phyloP scores from a whole-genome alignment of 2,113 vertebrate genomes.

The Symphodus melops region DNA sequence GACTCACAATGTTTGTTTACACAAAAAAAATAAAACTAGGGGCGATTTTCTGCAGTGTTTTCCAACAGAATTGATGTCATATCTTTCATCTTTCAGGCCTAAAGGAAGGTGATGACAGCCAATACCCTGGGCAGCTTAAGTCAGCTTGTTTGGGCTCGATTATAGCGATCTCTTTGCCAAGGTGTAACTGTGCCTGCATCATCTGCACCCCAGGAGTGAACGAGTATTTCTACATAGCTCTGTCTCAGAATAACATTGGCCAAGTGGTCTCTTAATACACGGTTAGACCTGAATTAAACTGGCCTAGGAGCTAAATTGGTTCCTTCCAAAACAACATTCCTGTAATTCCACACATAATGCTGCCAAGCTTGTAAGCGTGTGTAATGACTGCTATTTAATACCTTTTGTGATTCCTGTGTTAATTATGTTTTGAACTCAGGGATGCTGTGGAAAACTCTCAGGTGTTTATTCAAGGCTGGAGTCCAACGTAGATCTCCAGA shows the following conservation, averaged over 20 bases:
- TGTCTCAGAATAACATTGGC: conserved; percentile 9
- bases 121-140: conserved; percentile 13
- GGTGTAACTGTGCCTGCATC: conserved; percentile 25
- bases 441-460: conserved; percentile 36
- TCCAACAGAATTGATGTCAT: neutral
- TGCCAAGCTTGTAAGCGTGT: conserved; percentile 22
- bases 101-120: conserved; percentile 1
- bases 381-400: conserved; percentile 41
- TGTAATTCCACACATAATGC: conserved; percentile 43
- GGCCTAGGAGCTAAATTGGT: conserved; percentile 21
- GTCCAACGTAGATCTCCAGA: conserved; percentile 21
- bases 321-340: conserved; percentile 72
- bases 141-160: conserved; percentile 39
- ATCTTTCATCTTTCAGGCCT: conserved; percentile 12
- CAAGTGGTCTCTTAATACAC: conserved; percentile 7
- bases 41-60: conserved; percentile 1
- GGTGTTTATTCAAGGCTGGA: conserved; percentile 53
- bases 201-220: conserved; percentile 39
- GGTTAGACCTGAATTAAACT: conserved; percentile 15
- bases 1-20: conserved; percentile 5
- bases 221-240: conserved; percentile 14
- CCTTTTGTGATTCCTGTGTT: conserved; percentile 35
- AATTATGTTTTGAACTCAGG: conserved; percentile 45
- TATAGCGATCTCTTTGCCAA: conserved; percentile 21
- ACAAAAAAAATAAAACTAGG: conserved; percentile 6